phyloP scores from a whole-genome alignment of 2,113 vertebrate genomes.

The Brienomyrus longianalis region DNA sequence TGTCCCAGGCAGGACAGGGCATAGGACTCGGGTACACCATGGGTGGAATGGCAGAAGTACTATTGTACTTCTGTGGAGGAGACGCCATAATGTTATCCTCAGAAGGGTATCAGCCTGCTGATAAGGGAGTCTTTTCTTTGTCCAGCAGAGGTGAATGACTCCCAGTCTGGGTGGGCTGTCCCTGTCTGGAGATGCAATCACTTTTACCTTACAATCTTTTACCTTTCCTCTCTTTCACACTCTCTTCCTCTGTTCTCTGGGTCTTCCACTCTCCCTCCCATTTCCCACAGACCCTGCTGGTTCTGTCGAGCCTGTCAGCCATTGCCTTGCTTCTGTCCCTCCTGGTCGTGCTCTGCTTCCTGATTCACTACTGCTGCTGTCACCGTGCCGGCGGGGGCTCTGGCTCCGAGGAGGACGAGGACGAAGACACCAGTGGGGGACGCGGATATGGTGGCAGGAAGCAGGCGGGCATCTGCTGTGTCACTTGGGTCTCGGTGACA shows the following conservation, averaged over 20 bases:
- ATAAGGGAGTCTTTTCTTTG: background rate
- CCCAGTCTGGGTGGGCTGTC: background rate
- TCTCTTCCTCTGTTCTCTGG: constrained; percentile 11
- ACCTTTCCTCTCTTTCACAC: background rate
- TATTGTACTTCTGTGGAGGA: background rate
- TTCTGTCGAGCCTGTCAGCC: constrained; percentile 76
- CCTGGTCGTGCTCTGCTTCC: constrained; percentile 76
- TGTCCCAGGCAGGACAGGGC: background rate
- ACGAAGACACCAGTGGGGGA: constrained; percentile 62
- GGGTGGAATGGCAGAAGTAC: background rate
- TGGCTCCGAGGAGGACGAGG: constrained; percentile 69
- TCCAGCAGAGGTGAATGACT: background rate
- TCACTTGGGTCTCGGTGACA: constrained; percentile 81
- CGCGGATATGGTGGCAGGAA: constrained; percentile 67
- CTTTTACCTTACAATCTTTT: background rate
- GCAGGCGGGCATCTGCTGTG: constrained; percentile 72
- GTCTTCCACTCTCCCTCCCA: background rate
- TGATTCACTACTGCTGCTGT: constrained; percentile 83
- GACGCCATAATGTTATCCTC: background rate
- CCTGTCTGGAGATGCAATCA: background rate
- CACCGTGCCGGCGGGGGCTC: constrained; percentile 58
- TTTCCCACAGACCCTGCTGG: constrained; percentile 68
- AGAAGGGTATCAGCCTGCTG: background rate
- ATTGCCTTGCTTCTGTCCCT: constrained; percentile 76
- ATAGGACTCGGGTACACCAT: background rate